A percentile compares a stretch with the other conserved stretches of the same genome.
phyloP scores from a whole-genome alignment of 35 echinoderm and acorn worm genomes.

The Eucidaris tribuloides region DNA sequence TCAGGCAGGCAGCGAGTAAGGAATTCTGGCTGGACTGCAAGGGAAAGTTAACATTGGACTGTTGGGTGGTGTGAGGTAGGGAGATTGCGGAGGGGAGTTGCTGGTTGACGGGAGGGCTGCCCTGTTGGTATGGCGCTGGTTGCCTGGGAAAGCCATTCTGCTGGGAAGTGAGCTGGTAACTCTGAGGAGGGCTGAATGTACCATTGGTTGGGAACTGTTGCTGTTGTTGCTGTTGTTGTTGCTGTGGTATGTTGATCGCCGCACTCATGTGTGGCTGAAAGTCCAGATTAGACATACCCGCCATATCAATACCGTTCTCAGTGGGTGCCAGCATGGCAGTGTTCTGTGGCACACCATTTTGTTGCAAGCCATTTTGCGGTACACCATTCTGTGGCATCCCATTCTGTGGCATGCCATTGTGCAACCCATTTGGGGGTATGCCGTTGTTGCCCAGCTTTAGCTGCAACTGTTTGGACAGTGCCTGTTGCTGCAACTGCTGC shows the following conservation, averaged over 20 bases:
- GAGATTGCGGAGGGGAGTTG: background rate
- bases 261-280: constrained; percentile 18
- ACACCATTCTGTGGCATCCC: background rate
- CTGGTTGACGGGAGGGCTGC: background rate
- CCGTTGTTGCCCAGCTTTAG: background rate
- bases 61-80: background rate
- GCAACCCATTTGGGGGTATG: background rate
- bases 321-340: background rate
- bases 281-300: background rate
- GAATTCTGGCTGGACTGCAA: constrained; percentile 12
- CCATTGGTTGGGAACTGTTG: background rate
- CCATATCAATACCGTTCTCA: constrained; percentile 14
- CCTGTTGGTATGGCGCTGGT: background rate
- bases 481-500: background rate
- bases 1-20: constrained; percentile 9
- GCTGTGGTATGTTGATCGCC: background rate
- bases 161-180: constrained; percentile 8
- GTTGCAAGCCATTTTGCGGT: background rate
- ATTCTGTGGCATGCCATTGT: background rate
- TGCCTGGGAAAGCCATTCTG: constrained; percentile 14
- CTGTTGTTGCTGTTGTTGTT: constrained; percentile 11
- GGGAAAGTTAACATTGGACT: background rate
- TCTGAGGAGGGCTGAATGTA: background rate
- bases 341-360: background rate
- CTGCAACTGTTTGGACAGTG: constrained; percentile 6